Evolutionary conservation across 2,113 vertebrate species (phyloP), one percentile per base, ranked within the genome.

Genomic region (Chitala chitala): DNA sequence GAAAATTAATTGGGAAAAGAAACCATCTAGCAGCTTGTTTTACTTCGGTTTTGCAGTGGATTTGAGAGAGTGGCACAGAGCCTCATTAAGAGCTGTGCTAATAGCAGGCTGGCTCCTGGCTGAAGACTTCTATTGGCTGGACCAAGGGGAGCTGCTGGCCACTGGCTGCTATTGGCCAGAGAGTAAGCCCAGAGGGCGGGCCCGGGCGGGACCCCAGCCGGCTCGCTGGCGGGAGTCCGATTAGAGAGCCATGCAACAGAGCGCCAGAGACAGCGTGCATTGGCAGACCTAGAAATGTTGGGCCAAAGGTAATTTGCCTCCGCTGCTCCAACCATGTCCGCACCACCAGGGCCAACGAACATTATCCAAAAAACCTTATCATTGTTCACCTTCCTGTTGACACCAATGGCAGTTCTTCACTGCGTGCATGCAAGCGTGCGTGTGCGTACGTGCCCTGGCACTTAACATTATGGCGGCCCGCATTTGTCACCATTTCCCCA

Each of bases 221-320:
- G 31, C 58, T 1, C 24, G 58, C 15, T 61, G 64, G 64, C 38
- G 38, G 38, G 64, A 44, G n/a, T 61, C 15, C 64, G 24, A 68
- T 46, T 68, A 68, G 64, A 63, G 33, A 63, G 33, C 38, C 38
- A 33, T 63, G 59, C 38, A 26, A 68, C 8, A 9, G 24, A 13
- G 64, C 8, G 9, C 24, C 40, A 15, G 0, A 31, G 59, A 66
- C 64, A 66, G 64, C 22, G 20, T 46, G 38, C 24, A 1, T 22
- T 44, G 22, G 46, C 46, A 64, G 5, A 59, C 31, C 20, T 15
- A 51, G 72, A 51, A 33, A 33, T 42, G 33, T n/a, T 46, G 29
- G 42, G 29, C 59, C 58, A 64, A 74, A 64, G 72, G 58, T 64
- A 74, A 73, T 73, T 73, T 64, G 15, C 42, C 56, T 51, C 71